A percentile compares a stretch with the other conserved stretches of the same genome.
These are phyloP conservation scores for Cerceris rybyensis DNA, from an alignment of 2,888 invertebrate genomes.

Conservation along the genomic window DNA sequence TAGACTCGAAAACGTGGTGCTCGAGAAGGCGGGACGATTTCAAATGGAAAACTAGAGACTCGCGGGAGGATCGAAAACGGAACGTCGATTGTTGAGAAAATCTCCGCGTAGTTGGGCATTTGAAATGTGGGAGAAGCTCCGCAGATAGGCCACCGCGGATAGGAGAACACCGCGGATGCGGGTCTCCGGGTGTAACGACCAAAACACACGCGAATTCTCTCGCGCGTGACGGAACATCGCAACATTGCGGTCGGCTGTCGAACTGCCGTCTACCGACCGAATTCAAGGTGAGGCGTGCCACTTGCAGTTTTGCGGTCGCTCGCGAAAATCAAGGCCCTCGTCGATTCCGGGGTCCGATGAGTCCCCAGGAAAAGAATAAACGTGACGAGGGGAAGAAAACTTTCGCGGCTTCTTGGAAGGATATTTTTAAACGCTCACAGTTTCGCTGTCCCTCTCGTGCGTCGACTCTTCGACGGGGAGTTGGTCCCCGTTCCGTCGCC, in stretches of 20 bases:
- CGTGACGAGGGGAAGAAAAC: not conserved
- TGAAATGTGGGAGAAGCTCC: conserved; percentile 63
- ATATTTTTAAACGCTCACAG: conserved; percentile 68
- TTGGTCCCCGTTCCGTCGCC: conserved; percentile 34
- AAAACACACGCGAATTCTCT: conserved; percentile 68
- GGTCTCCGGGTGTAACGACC: conserved; percentile 63
- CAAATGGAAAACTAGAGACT: no score
- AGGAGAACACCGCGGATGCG: conserved; percentile 56
- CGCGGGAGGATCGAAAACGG: no score
- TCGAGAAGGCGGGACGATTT: no score
- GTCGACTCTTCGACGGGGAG: conserved; percentile 11
- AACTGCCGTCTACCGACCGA: conserved; percentile 53
- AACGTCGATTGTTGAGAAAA: conserved; percentile 15
- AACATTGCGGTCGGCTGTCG: conserved; percentile 51
- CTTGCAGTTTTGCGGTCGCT: not conserved
- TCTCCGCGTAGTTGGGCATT: conserved; percentile 56
- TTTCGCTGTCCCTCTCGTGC: conserved; percentile 9
- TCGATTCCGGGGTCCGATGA: not conserved
- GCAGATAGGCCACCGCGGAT: conserved; percentile 42
- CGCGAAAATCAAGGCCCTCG: not conserved
- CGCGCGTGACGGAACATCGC: conserved; percentile 66
- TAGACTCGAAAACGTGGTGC: no score
- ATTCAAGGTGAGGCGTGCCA: conserved; percentile 58
- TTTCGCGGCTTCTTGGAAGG: conserved; percentile 61
- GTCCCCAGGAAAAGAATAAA: not conserved